Base-by-base conservation (phyloP, 2,797 vertebrate genomes). In the Siniperca scherzeri region DNA sequence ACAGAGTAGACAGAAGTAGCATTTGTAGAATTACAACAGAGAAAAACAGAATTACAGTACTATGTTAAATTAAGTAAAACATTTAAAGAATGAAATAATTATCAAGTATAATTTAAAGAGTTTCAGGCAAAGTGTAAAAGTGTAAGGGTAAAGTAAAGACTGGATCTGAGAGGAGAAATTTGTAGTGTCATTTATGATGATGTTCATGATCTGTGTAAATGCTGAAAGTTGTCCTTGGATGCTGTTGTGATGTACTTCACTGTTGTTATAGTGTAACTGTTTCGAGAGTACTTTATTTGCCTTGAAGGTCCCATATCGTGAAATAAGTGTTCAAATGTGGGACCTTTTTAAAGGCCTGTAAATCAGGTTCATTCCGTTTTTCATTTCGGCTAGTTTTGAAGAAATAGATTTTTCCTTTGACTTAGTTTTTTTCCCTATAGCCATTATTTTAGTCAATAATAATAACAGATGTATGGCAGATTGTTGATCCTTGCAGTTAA, bases 401-500 rank as follows among this genome's bases (percentile, higher is more conserved):
- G 27, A 66, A 55, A 60, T 59, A 16, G 0, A 33, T 19, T 74
- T 81, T 60, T 22, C 56, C 25, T 69, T 60, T 27, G 19, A 42
- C 30, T 50, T 73, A 38, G 13, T 25, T 56, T 60, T 25, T 42
- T 10, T 36, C 57, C 44, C 1, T 1, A 8, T 42, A 30, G 38
- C 80, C 78, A 60, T 65, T 62, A 38, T 72, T 67, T 76, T 27
- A 55, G 44, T 77, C 64, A 62, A 44, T 57, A 56, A 68, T 66
- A 78, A 60, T 22, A 59, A 77, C 42, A 27, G 57, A 52, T 79
- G 33, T 36, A 16, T 69, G 59, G 62, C 27, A 56, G 36, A 42
- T 65, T 79, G 48, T 80, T 83, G 53, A 78, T 83, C 44, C 36
- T 48, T 80, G 1, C 33, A 66, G 73, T 89, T 53, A 59, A 88